These are phyloP conservation scores for Chelon auratus DNA, from an alignment of 2,797 vertebrate species.

Conservation along the genomic window DNA sequence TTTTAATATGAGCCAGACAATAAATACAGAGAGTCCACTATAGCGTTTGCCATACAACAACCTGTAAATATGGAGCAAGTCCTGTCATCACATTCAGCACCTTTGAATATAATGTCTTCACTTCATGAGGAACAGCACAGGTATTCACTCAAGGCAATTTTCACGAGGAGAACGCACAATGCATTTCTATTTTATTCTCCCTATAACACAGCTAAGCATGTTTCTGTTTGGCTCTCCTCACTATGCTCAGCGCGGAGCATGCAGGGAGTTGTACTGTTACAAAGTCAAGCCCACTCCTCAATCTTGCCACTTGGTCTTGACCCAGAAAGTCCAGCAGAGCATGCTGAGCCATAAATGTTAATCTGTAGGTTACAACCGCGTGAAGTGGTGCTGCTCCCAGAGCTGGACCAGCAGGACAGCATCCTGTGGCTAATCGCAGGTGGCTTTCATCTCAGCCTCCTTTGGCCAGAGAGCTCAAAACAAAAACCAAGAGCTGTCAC, in stretches of 20 bases:
- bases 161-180: slow-evolving; percentile 61
- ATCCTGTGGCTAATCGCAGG: slow-evolving; percentile 79
- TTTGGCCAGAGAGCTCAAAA: slow-evolving; percentile 54
- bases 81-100: slow-evolving; percentile 14
- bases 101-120: slow-evolving; percentile 40
- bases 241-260: slow-evolving; percentile 45
- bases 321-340: slow-evolving; percentile 76
- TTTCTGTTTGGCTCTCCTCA: slow-evolving; percentile 58
- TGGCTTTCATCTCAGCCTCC: slow-evolving; percentile 71
- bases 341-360: slow-evolving; percentile 83
- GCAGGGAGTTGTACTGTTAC: slow-evolving; percentile 49
- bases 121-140: slow-evolving; percentile 40
- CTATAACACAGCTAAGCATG: slow-evolving; percentile 61
- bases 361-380: slow-evolving; percentile 79
- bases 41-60: slow-evolving; percentile 5
- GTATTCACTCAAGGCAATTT: slow-evolving; percentile 62
- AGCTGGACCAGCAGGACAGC: slow-evolving; percentile 75
- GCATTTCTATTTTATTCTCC: slow-evolving; percentile 69
- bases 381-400: slow-evolving; percentile 65
- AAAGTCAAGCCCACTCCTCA: slow-evolving; percentile 70
- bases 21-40: slow-evolving; percentile 14
- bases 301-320: slow-evolving; percentile 75
- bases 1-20: slow-evolving; percentile 22
- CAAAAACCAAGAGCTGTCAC: slow-evolving; percentile 39
- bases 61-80: slow-evolving; percentile 45